Conservation (phyloP, 2,888 invertebrate genomes). For the Meghimatium bilineatum region DNA sequence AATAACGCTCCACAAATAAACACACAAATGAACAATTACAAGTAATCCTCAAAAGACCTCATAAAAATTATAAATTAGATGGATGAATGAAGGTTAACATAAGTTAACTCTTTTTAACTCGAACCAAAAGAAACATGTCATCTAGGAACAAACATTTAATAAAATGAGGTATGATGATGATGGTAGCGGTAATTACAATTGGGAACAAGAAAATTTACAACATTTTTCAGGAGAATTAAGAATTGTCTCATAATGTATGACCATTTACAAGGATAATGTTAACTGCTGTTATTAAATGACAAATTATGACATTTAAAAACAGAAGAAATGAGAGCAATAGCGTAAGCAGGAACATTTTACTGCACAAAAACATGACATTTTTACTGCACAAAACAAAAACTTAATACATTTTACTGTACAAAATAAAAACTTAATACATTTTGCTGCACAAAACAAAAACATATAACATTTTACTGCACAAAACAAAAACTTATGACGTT, state of each 20-base stretch:
- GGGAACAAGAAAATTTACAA: not conserved
- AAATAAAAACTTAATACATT: too few relatives aligned
- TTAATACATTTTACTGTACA: too few relatives aligned
- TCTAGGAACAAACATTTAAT: not conserved
- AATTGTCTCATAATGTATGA: not conserved
- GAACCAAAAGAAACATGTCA: not conserved
- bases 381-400: too few relatives aligned
- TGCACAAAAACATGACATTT: too few relatives aligned
- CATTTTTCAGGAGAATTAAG: not conserved
- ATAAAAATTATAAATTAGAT: constrained; percentile 33
- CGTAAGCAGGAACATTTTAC: too few relatives aligned
- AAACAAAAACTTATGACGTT: too few relatives aligned
- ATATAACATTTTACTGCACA: too few relatives aligned
- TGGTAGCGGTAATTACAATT: not conserved
- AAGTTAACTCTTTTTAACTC: not conserved
- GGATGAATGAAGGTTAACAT: not conserved
- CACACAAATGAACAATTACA: constrained; percentile 19
- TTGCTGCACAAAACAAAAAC: too few relatives aligned
- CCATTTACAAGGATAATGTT: too few relatives aligned
- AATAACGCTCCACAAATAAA: constrained; percentile 32
- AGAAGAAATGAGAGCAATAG: too few relatives aligned
- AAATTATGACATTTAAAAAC: too few relatives aligned
- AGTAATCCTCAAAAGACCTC: constrained; percentile 16
- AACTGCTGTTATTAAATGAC: too few relatives aligned
- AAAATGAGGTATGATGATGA: constrained; percentile 18